Evolutionary conservation across 1,140 invertebrate genomes (phyloP), one percentile per base, ranked within the genome.

Genomic region (Pectinophora gossypiella): DNA sequence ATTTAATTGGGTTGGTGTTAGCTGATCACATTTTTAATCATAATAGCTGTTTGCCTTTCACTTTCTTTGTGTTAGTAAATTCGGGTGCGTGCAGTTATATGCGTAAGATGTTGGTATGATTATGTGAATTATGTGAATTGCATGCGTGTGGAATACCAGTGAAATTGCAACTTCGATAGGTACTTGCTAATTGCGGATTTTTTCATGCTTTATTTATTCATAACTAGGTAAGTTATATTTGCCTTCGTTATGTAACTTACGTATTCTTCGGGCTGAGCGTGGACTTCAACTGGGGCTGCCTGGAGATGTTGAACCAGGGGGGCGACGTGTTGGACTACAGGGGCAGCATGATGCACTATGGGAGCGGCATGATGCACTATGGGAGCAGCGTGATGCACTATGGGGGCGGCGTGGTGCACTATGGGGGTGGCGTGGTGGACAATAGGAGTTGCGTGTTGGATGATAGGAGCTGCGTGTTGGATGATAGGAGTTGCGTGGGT

Each of bases 1-100:
- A 68, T 84, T 78, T 83, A 80, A 80, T 83, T 82, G 74, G 70
- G 59, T 76, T 72, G 55, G 12, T 80, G 74, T 79, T 73, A 77
- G 68, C 61, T 72, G 73, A 77, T 70, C 67, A 76, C 64, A 74
- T 73, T 69, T 76, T 76, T 77, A 76, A 83, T 77, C 68, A 74
- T 72, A 76, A 62, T 59, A 56, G 27, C 50, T 48, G 45, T 59
- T 53, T 56, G 56, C 81, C 83, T 82, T 85, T 86, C 81, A 79
- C 81, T 85, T 76, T 67, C 59, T 73, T 80, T 75, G 72, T 74
- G 52, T 64, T 64, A 57, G 52, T 61, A 61, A 46, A 53, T 53
- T 46, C 43, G 42, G 42, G 42, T 44, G 42, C 42, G 36, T 40
- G 36, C 36, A 46, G 27, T 9, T 38, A 12, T 18, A 16, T 38